A percentile compares a stretch with the other conserved stretches of the same genome.
Evolutionary conservation across 2,888 invertebrate species (phyloP).

Genomic region (Noctua fimbriata): DNA sequence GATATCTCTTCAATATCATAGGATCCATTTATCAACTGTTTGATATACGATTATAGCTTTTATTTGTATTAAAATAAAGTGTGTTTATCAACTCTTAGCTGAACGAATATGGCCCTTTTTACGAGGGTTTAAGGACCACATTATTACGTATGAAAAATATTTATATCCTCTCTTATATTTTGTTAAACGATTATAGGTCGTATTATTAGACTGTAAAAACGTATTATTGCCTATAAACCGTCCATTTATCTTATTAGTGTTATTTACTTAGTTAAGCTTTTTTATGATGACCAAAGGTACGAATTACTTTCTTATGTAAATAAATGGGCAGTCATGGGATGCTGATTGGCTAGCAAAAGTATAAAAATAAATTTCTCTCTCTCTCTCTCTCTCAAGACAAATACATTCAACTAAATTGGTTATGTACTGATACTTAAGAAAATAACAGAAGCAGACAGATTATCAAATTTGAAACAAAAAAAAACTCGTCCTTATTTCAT

Average conservation of each 20-base stretch:
- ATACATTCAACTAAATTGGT: too few species aligned
- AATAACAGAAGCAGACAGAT: too few species aligned
- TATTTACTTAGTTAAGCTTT: conserved; percentile 14
- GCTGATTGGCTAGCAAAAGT: neutral
- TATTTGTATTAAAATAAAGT: conserved; percentile 12
- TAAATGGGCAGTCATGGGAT: neutral
- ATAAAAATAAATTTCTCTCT: too few species aligned
- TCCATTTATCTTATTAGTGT: conserved; percentile 26
- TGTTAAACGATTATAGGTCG: conserved; percentile 31
- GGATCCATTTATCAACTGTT: conserved; percentile 18
- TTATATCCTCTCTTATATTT: conserved; percentile 9
- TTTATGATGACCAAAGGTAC: neutral
- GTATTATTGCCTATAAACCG: conserved; percentile 32
- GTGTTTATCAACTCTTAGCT: neutral
- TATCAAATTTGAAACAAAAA: too few species aligned
- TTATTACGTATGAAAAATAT: conserved; percentile 17
- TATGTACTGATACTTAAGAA: too few species aligned
- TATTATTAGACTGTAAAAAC: conserved; percentile 22
- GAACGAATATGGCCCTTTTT: conserved; percentile 8
- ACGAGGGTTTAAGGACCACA: conserved; percentile 9
- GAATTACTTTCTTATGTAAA: neutral
- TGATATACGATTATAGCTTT: conserved; percentile 33
- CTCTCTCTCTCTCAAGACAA: too few species aligned
- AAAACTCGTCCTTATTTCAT: too few species aligned
- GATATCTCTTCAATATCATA: neutral